Conservation (phyloP, 2,888 invertebrate genomes). For the Papilio gigon region DNA sequence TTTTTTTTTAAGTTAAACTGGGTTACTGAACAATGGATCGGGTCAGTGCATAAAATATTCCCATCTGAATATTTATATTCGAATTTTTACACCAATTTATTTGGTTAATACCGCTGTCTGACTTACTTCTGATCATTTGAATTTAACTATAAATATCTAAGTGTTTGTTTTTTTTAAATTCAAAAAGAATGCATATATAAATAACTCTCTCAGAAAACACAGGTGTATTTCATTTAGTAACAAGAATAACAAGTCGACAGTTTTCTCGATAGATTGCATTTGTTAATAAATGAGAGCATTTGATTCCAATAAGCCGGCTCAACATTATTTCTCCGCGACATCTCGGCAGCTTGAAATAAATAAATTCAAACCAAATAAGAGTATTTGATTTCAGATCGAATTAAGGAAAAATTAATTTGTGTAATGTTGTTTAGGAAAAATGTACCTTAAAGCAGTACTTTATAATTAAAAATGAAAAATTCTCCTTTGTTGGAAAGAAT, state of each 20-base stretch:
- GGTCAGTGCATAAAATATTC: slow-evolving; percentile 16
- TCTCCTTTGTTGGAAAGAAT: neutral
- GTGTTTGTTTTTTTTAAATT: neutral
- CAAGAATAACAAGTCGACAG: neutral
- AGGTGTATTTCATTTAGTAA: neutral
- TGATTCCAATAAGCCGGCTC: slow-evolving; percentile 12
- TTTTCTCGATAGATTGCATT: slow-evolving; percentile 22
- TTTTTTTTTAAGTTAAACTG: neutral
- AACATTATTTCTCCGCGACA: slow-evolving; percentile 26
- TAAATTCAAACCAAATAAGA: slow-evolving; percentile 6
- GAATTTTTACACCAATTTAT: neutral
- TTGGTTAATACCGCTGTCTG: neutral
- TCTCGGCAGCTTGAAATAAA: slow-evolving; percentile 7
- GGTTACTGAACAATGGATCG: neutral
- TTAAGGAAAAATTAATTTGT: slow-evolving; percentile 4
- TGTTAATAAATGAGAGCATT: slow-evolving; percentile 29
- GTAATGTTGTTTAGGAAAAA: neutral
- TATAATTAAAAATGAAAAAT: neutral
- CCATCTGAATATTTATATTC: neutral
- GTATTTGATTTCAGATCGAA: slow-evolving; percentile 7
- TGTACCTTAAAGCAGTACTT: neutral
- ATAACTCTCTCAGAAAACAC: neutral
- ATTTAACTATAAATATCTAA: neutral
- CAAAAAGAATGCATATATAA: neutral
- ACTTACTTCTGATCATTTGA: neutral